Evolutionary conservation across 2,113 vertebrate species (phyloP).

Genomic region (Electrona antarctica): DNA sequence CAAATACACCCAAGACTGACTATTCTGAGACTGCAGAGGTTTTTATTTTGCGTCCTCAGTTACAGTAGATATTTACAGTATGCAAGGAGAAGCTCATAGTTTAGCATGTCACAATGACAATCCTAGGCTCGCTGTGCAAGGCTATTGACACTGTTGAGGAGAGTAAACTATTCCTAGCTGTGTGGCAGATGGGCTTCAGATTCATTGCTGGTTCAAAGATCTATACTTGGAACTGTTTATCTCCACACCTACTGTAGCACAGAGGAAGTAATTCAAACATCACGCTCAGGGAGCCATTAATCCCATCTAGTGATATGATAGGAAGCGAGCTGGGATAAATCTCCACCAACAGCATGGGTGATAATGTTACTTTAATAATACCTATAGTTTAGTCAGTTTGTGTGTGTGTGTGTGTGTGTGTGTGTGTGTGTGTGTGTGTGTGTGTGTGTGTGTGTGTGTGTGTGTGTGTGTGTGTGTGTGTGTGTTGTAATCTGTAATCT

Average conservation of each 20-base stretch:
- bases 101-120: neutral
- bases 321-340: slow-evolving; percentile 68
- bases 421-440: slow-evolving; percentile 8
- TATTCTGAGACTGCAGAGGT: too few relatives aligned
- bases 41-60: too few relatives aligned
- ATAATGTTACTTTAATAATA: slow-evolving; percentile 58
- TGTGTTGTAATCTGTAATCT: too few relatives aligned
- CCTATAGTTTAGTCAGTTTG: slow-evolving; percentile 39
- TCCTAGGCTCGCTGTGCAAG: neutral
- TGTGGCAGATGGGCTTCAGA: slow-evolving; percentile 68
- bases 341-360: slow-evolving; percentile 56
- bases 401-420: slow-evolving; percentile 25
- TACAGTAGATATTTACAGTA: too few relatives aligned
- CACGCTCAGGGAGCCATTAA: slow-evolving; percentile 65
- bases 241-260: slow-evolving; percentile 38
- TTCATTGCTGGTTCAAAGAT: slow-evolving; percentile 54
- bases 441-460: slow-evolving; percentile 15
- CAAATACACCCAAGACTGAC: too few relatives aligned
- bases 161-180: slow-evolving; percentile 39
- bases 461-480: too few relatives aligned
- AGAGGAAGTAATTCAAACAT: slow-evolving; percentile 61
- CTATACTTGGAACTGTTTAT: slow-evolving; percentile 56
- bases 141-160: slow-evolving; percentile 14
- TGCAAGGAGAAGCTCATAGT: too few relatives aligned
- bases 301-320: slow-evolving; percentile 72